These are phyloP conservation scores for Tarsius wallacei DNA, from an alignment of 2,797 vertebrate genomes.

Conservation along the genomic window DNA sequence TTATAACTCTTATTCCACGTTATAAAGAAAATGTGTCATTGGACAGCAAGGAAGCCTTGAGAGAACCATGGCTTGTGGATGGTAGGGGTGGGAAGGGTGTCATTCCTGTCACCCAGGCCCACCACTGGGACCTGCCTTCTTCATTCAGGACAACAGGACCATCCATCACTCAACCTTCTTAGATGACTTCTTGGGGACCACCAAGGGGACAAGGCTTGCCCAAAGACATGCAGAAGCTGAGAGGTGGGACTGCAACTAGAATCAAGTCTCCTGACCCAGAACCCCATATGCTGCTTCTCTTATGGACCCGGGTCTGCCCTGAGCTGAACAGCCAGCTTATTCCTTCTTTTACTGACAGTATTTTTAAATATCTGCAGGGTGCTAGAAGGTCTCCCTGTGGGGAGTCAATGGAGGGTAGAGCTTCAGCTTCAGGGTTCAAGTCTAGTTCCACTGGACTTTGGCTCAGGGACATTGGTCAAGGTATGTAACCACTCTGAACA, in stretches of 20 bases:
- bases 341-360: neutral
- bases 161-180: neutral
- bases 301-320: neutral
- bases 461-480: neutral
- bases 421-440: conserved; percentile 28
- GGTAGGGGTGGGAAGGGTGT: accelerated
- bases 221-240: neutral
- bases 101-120: too few species aligned
- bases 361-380: neutral
- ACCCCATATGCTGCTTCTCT: neutral
- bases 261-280: neutral
- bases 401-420: neutral
- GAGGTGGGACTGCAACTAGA: neutral
- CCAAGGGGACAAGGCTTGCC: neutral
- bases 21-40: neutral
- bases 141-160: neutral
- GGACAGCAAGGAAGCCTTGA: neutral
- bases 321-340: neutral
- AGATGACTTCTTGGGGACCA: neutral
- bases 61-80: neutral
- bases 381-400: neutral
- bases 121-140: neutral
- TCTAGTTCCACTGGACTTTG: neutral
- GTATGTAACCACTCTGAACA: neutral
- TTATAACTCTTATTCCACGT: neutral